phyloP scores from a whole-genome alignment of 2,113 vertebrate genomes.

The Tauraco erythrolophus region DNA sequence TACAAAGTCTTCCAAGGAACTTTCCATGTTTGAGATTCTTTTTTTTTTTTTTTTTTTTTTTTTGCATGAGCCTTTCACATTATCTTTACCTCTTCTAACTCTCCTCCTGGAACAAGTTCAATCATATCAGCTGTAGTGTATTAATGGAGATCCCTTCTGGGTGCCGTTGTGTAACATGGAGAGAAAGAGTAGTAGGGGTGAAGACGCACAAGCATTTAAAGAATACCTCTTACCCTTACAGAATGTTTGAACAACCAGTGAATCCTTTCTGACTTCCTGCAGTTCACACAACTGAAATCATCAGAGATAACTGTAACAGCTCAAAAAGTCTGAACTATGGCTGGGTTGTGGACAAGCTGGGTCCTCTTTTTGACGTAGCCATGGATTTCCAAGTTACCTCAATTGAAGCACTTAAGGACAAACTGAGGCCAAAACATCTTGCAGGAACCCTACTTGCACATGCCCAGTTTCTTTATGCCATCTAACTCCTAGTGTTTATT shows the following conservation, averaged over 20 bases:
- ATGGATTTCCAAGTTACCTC: background rate
- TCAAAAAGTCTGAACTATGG: background rate
- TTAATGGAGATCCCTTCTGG: background rate
- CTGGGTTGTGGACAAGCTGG: background rate
- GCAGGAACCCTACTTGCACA: background rate
- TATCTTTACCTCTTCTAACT: background rate
- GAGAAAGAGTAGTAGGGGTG: too few relatives aligned
- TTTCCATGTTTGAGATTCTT: rapidly evolving
- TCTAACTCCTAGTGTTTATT: background rate
- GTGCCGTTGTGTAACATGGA: background rate
- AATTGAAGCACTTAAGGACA: background rate
- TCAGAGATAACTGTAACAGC: background rate
- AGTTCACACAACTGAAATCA: background rate
- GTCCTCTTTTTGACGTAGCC: background rate
- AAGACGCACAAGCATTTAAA: background rate
- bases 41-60: too few relatives aligned
- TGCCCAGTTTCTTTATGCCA: background rate
- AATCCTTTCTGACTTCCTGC: background rate
- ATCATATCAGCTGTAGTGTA: background rate
- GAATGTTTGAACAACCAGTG: background rate
- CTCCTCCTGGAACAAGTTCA: background rate
- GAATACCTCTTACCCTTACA: background rate
- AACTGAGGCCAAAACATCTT: background rate
- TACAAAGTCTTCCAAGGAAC: background rate
- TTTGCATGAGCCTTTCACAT: rapidly evolving